These are phyloP conservation scores for Ceratitis capitata DNA, from an alignment of 1,140 invertebrate species.

Conservation along the genomic window DNA sequence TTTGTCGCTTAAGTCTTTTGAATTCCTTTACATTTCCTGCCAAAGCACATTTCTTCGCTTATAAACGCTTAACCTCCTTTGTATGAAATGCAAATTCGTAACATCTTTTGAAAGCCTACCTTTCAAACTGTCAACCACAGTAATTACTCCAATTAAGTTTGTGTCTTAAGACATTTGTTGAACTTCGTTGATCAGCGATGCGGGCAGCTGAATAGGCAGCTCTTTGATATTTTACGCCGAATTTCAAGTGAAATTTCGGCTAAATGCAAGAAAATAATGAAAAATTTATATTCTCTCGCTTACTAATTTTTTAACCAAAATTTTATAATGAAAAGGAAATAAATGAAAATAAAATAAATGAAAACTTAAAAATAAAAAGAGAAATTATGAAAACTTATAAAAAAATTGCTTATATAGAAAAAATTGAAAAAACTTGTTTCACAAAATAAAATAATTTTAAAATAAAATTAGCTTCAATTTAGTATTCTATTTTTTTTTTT, in stretches of 20 bases:
- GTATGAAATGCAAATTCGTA: background rate
- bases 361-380: too few relatives aligned
- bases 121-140: background rate
- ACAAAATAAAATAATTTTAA: too few relatives aligned
- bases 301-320: too few relatives aligned
- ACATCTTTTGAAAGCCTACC: background rate
- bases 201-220: background rate
- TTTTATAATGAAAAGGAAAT: too few relatives aligned
- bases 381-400: too few relatives aligned
- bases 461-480: too few relatives aligned
- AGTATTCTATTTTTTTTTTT: too few relatives aligned
- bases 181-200: background rate
- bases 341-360: too few relatives aligned
- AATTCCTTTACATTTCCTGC: background rate
- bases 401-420: too few relatives aligned
- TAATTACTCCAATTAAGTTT: conserved; percentile 29
- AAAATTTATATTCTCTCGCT: too few relatives aligned
- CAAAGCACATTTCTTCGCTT: background rate
- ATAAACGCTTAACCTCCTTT: background rate
- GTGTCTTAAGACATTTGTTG: conserved; percentile 7
- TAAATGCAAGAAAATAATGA: too few relatives aligned
- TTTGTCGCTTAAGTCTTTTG: conserved; percentile 41
- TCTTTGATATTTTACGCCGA: background rate
- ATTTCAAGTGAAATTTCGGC: conserved; percentile 10
- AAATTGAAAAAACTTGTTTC: too few relatives aligned